phyloP scores from a whole-genome alignment of 2,113 vertebrate genomes.

The Lepus europaeus region DNA sequence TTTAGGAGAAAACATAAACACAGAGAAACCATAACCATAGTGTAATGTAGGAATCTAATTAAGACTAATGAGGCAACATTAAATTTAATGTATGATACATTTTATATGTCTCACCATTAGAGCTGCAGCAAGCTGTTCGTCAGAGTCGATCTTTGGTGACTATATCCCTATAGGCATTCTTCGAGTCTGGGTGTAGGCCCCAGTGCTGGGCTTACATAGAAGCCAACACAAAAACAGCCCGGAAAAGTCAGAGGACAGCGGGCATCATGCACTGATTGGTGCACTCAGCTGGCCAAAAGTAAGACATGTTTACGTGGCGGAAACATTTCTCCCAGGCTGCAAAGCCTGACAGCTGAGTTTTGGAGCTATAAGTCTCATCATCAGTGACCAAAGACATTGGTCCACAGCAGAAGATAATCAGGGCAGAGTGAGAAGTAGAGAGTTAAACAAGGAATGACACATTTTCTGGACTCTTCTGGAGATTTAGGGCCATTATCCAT shows the following conservation, averaged over 20 bases:
- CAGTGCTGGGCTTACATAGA: slow-evolving; percentile 70
- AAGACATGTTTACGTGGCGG: background rate
- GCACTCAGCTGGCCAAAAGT: background rate
- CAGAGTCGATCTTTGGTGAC: slow-evolving; percentile 85
- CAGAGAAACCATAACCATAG: slow-evolving; percentile 86
- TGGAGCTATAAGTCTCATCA: background rate
- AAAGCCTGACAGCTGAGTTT: background rate
- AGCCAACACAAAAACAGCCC: slow-evolving; percentile 23
- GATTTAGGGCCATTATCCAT: background rate
- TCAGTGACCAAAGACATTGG: background rate
- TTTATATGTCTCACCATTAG: slow-evolving; percentile 89
- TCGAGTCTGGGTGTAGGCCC: slow-evolving; percentile 75
- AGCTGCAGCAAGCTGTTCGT: slow-evolving; percentile 88
- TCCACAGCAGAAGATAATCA: background rate
- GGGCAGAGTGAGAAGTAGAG: background rate
- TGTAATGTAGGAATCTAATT: slow-evolving; percentile 90
- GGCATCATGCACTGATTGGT: background rate
- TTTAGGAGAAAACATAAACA: slow-evolving; percentile 88
- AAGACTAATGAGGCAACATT: slow-evolving; percentile 91
- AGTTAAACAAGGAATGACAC: background rate
- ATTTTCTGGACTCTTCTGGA: slow-evolving; percentile 9
- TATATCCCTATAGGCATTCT: slow-evolving; percentile 84
- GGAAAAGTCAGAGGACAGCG: slow-evolving; percentile 22
- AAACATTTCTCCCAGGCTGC: background rate
- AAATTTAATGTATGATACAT: slow-evolving; percentile 91